Evolutionary conservation across 1,140 invertebrate species (phyloP), one percentile per base, ranked within the genome.

Genomic region (Cyrtorhinus lividipennis): DNA sequence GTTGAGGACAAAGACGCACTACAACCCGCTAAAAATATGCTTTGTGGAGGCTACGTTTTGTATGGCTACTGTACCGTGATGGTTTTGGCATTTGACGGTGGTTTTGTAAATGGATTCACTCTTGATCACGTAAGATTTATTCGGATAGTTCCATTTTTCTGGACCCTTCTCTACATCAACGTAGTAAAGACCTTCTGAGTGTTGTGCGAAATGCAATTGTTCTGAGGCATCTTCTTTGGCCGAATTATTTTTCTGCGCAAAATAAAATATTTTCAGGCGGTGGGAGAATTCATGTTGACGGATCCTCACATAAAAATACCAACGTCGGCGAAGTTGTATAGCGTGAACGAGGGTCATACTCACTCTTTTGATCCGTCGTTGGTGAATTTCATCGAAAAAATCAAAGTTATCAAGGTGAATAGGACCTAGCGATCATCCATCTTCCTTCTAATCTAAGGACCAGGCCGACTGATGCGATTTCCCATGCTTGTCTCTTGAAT

Each of bases 21-120:
- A 8, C 58, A 59, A 30, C 12, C 58, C n/a, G 58, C 25, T 18
- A 59, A 59, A n/a, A 59, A n/a, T n/a, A 59, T 59, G 58, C n/a
- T 59, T 1, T 25, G 24, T 26, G 58, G 25, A 10, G 58, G 58
- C 38, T 59, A 59, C 23, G 58, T 30, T 30, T 24, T 59, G 2
- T 59, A 59, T 30, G 58, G 58, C 10, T 27, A 27, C 24, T 59
- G 24, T n/a, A 59, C 58, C 2, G n/a, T 30, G 24, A 59, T 59
- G 58, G 58, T 59, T 13, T 26, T 59, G 15, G 58, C 58, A 30
- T 27, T 59, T 8, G 58, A 59, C 12, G 58, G 58, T 10, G 58
- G 58, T 1, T 30, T 26, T 30, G 58, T 59, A 1, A 26, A 59
- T 18, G 58, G 24, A 18, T 59, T 59, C 18, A 59, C 58, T 8